A percentile compares a stretch with the other conserved stretches of the same genome.
Conservation (phyloP, 2,888 invertebrate genomes). For the Bellardia pandia region DNA sequence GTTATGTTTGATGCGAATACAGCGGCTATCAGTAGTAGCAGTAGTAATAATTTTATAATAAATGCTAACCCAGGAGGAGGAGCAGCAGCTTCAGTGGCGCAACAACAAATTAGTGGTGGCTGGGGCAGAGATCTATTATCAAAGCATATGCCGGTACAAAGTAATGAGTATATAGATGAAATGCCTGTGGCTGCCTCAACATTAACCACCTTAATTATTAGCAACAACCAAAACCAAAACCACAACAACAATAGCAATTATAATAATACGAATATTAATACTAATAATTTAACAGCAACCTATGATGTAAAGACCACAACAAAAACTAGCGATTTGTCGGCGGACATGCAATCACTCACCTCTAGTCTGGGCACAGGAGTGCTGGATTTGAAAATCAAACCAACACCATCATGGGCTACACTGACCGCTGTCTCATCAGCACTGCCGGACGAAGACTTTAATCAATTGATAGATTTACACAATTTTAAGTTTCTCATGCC, state of each 20-base stretch:
- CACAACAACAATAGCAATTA: not conserved
- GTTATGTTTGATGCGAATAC: slow-evolving; percentile 74
- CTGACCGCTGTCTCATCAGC: slow-evolving; percentile 60
- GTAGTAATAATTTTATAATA: slow-evolving; percentile 56
- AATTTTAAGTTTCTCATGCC: slow-evolving; percentile 87
- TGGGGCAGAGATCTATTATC: slow-evolving; percentile 72
- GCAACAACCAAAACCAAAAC: slow-evolving; percentile 39
- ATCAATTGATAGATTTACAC: slow-evolving; percentile 85
- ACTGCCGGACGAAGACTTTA: slow-evolving; percentile 73
- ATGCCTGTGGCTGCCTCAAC: slow-evolving; percentile 34
- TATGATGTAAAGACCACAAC: slow-evolving; percentile 53
- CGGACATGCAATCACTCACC: slow-evolving; percentile 58
- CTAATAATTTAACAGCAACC: slow-evolving; percentile 68
- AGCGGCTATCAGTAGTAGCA: slow-evolving; percentile 63
- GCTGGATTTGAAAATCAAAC: slow-evolving; percentile 51
- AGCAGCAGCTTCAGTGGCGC: not conserved
- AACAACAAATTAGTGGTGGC: not conserved
- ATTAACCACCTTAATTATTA: slow-evolving; percentile 49
- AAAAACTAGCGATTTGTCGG: slow-evolving; percentile 58
- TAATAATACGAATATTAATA: slow-evolving; percentile 62
- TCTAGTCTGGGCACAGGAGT: slow-evolving; percentile 67
- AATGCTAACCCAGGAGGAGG: slow-evolving; percentile 41
- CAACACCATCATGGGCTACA: slow-evolving; percentile 65
- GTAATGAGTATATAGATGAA: slow-evolving; percentile 46
- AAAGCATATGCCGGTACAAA: slow-evolving; percentile 45